Base-by-base conservation (phyloP, 2,888 invertebrate species). In the Nomada fabriciana region DNA sequence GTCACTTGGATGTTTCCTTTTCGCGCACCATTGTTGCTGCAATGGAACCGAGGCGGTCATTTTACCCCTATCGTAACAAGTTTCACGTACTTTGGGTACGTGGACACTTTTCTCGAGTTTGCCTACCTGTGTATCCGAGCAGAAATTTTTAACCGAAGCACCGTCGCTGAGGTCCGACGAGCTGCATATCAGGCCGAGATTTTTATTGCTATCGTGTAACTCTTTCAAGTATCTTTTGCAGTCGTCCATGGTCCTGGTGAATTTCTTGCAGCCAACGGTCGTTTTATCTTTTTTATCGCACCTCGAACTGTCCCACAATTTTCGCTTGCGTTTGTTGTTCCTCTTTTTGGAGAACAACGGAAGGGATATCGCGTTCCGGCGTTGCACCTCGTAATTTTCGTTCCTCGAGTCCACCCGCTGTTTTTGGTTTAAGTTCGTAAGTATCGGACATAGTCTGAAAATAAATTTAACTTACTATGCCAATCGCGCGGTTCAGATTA, bases 171-270 rank as follows among this genome's bases (percentile, higher is more conserved):
- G 73, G 55, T 82, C 83, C 2, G 85, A 80, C 0, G 86, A 85
- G 11, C 74, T 83, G 20, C 72, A 71, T 10, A 73, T 57, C 20
- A 81, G 57, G 69, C 80, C 84, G 4, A 84, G 68, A 53, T 65
- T 80, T 42, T 86, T 81, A 52, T 87, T 85, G 15, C 87, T 82
- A 5, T 53, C n/a, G 36, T 83, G 79, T 15, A 86, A 47, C n/a
- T 87, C 78, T 23, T 80, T 71, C 15, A 87, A 74, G 59, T 84
- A 87, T 36, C 59, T 84, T 68, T 86, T 85, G 59, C 87, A 90
- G 23, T 88, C 87, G 29, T 76, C 73, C 42, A 87, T 59, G 9
- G 80, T 86, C 43, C 67, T 81, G 36, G 74, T 47, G 25, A 84
- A 83, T 29, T 78, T 80, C 11, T 83, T 75, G n/a, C 81, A 89